Evolutionary conservation across 2,797 vertebrate genomes (phyloP), one percentile per base, ranked within the genome.

Genomic region (Craterocephalus amniculus): DNA sequence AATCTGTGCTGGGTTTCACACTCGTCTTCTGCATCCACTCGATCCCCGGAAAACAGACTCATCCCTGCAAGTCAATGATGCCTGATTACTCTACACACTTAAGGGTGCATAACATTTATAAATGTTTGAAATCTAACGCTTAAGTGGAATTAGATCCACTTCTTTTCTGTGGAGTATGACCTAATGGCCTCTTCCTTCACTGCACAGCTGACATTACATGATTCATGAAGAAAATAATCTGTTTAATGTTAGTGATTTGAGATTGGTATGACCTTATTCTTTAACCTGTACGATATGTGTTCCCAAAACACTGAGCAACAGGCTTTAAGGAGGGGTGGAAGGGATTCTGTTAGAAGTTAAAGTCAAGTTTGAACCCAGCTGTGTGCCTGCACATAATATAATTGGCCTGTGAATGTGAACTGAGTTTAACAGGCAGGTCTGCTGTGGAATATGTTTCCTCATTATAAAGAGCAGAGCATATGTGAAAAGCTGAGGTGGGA

Each of bases 211-310:
- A 74, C 76, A 79, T 73, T 73, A 70, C 63, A 79, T 67, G 70
- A 87, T 87, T 86, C 54, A 81, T 58, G 51, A 78, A 10, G 56
- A 48, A 63, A 60, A 76, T 58, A 70, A 38, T 82, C 69, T 63
- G 73, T 84, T 72, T 85, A 78, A 83, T 80, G 73, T 69, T 63
- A 35, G 73, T 74, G 62, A 80, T 80, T 76, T 78, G 56, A 76
- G 68, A 80, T 88, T 64, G 60, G 34, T 32, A 9, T 80, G 79
- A 84, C 79, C 76, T 74, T 65, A 43, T 87, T 80, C 70, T 72
- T 67, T 90, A 87, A 88, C 85, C 86, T 83, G 71, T 36, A 57
- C 74, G 54, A 85, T 78, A 78, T 74, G 68, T 81, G 70, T 65
- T 83, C 67, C 54, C 35, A 59, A 68, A 66, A 70, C 10, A 16